phyloP scores from a whole-genome alignment of 30 jellyfish, hydroid and myxozoan species.

The Hydra vulgaris region DNA sequence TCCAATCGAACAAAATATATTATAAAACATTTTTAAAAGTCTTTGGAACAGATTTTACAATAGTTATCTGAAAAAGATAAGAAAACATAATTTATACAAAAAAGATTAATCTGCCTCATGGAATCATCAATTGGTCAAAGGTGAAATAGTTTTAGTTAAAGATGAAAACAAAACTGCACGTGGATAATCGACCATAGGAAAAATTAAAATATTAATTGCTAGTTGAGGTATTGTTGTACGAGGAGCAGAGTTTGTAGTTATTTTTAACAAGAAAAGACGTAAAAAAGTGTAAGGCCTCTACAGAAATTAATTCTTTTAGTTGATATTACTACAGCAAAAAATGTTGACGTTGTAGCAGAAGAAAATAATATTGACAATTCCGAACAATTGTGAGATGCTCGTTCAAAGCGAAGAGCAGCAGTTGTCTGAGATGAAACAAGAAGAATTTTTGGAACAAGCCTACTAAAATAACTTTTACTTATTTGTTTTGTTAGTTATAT shows the following conservation, averaged over 20 bases:
- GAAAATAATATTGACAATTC: too few relatives aligned
- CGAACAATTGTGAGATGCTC: too few relatives aligned
- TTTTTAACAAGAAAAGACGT: too few relatives aligned
- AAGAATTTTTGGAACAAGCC: too few relatives aligned
- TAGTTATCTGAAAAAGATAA: conserved; percentile 5
- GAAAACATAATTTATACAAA: conserved; percentile 10
- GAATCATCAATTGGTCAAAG: neutral
- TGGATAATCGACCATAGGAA: too few relatives aligned
- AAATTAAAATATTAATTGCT: neutral
- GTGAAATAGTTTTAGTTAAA: conserved; percentile 11
- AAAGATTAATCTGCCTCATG: neutral
- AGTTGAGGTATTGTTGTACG: neutral
- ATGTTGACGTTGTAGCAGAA: too few relatives aligned
- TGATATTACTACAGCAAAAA: neutral
- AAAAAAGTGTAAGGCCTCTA: neutral
- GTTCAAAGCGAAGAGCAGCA: too few relatives aligned
- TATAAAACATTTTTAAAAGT: neutral
- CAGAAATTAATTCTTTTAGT: neutral
- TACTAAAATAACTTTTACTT: too few relatives aligned
- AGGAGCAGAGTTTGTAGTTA: conserved; percentile 1
- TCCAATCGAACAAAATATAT: neutral
- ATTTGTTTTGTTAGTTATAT: too few relatives aligned
- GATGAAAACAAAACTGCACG: conserved; percentile 3
- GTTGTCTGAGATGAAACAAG: too few relatives aligned
- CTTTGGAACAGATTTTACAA: conserved; percentile 2